Base-by-base conservation (phyloP, 2,797 vertebrate species). In the Anguilla anguilla region DNA sequence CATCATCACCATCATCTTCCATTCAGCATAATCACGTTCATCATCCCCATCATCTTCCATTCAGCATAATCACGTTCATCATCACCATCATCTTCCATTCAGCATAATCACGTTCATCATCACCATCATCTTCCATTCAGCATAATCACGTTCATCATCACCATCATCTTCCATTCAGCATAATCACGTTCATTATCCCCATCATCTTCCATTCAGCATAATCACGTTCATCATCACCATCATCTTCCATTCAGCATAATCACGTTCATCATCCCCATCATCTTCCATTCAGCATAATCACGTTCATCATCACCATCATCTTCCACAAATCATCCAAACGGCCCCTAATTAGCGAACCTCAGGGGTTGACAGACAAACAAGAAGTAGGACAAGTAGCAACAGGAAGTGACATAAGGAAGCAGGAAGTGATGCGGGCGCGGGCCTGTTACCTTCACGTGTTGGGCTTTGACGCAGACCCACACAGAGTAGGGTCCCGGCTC, bases 401-500 rank as follows among this genome's bases (percentile, higher is more conserved):
- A 81, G 22, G 19, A 81, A 46, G 43, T 49, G 43, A 81, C 17
- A 31, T 6, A 39, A 22, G 15, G 0, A 1, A 31, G 39, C 31
- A 77, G 72, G 72, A 77, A 77, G 35, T 77, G 72, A 77, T 77
- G 28, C 72, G 35, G 1, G 35, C 15, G 77, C 22, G 6, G 35
- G 25, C 6, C 13, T 39, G 53, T 91, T 92, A 98, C 98, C 97
- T 97, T 97, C 55, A 98, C 93, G 0, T 99, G 97, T 69, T 97
- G 96, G 19, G 97, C 96, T 93, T 94, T 97, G 89, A 99, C 93
- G 91, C 91, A 97, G 87, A 99, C 90, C 91, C 97, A 96, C 92
- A 97, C 93, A 0, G 96, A 95, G 64, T 97, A 97, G 3, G 90
- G 1, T 39, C 98, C 98, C 0, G 95, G 89, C 72, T 97, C 96